phyloP scores from a whole-genome alignment of 2,113 vertebrate species.

The Alaudala cheleensis region DNA sequence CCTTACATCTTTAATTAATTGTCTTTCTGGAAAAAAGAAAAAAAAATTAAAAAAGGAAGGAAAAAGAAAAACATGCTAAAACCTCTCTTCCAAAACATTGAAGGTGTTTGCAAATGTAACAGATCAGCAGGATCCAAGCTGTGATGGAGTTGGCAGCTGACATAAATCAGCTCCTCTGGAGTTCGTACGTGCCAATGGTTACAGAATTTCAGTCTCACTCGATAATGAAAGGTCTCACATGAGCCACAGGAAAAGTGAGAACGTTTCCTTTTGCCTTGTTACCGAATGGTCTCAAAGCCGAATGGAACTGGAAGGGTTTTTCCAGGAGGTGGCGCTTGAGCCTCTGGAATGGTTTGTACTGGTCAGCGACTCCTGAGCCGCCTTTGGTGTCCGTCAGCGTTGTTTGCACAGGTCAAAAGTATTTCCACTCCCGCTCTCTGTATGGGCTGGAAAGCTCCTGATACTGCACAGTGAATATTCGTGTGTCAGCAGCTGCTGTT shows the following conservation, averaged over 20 bases:
- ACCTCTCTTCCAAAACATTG: not conserved
- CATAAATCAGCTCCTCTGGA: not conserved
- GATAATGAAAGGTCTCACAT: not conserved
- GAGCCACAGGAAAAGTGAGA: not conserved
- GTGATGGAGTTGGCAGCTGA: not conserved
- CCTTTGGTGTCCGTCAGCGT: not conserved
- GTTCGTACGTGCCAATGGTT: not conserved
- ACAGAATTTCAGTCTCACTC: not conserved
- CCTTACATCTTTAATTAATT: not conserved
- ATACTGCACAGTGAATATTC: not conserved
- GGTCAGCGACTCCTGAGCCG: not conserved
- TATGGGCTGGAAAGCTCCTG: not conserved
- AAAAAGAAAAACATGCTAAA: not conserved
- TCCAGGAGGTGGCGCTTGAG: slow-evolving; percentile 69
- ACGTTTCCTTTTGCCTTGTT: not conserved
- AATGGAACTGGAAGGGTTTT: not conserved
- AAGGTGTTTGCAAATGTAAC: not conserved
- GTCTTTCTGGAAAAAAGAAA: not conserved
- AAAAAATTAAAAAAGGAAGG: no score
- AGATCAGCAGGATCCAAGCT: not conserved
- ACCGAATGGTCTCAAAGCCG: not conserved
- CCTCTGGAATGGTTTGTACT: not conserved
- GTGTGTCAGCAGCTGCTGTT: not conserved
- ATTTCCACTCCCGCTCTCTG: not conserved
- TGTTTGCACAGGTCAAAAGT: not conserved